Evolutionary conservation across 2,797 vertebrate genomes (phyloP).

Genomic region (Zenarchopterus dispar): DNA sequence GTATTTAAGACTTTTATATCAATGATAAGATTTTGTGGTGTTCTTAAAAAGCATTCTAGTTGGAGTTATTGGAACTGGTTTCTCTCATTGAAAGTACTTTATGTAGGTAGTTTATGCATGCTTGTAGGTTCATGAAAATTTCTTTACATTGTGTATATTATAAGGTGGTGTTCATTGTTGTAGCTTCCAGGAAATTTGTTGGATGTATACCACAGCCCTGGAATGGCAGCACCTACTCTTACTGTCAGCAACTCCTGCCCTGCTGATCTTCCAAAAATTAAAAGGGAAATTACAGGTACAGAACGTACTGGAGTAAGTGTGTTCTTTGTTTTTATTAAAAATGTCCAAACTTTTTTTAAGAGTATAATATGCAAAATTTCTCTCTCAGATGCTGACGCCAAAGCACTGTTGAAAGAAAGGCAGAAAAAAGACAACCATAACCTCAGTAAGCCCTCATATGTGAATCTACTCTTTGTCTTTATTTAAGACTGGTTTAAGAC

Average conservation of each 20-base stretch:
- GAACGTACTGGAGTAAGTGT: not conserved
- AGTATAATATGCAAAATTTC: not conserved
- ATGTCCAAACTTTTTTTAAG: not conserved
- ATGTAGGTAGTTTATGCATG: not conserved
- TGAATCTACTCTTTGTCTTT: not conserved
- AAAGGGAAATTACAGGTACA: conserved; percentile 84
- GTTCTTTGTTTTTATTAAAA: too few species aligned
- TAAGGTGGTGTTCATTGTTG: conserved; percentile 19
- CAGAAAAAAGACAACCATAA: conserved; percentile 96
- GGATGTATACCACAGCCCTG: conserved; percentile 87
- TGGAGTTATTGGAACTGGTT: conserved; percentile 1
- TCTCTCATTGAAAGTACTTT: not conserved
- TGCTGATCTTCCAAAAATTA: conserved; percentile 90
- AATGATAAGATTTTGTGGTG: not conserved
- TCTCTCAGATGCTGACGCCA: conserved; percentile 81
- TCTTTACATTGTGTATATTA: not conserved
- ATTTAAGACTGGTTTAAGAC: not conserved
- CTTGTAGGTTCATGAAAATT: not conserved
- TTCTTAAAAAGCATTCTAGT: not conserved
- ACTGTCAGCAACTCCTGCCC: conserved; percentile 94
- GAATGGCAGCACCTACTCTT: conserved; percentile 82
- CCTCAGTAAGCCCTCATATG: conserved; percentile 83
- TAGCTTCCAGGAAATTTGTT: conserved; percentile 91
- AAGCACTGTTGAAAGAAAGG: conserved; percentile 87
- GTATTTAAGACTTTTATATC: not conserved